Evolutionary conservation across 37 sponge, comb jelly and placozoan species (phyloP), one percentile per base, ranked within the genome.

Genomic region (Spongilla lacustris): DNA sequence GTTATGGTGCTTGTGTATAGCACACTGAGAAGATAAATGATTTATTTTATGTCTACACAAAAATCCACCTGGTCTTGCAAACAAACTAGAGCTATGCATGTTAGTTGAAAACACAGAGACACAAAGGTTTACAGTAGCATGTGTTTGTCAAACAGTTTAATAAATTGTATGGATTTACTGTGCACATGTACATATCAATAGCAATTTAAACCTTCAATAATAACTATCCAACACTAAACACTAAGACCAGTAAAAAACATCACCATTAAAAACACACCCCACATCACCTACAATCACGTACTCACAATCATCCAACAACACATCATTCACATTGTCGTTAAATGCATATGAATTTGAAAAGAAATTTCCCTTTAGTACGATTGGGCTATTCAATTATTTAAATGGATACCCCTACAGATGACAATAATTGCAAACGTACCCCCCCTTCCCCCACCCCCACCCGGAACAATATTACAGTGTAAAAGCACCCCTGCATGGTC

Each of bases 161-260:
- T 58, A 58, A 1, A 58, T 58, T 58, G 58, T 14, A 72, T 72
- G 28, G 25, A 31, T 72, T 29, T 72, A 32, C 31, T 29, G 28
- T 72, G 73, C 73, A 72, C 73, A 25, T 72, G 27, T 72, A 29
- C 73, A 72, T 72, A 32, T 72, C 30, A 33, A 32, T 32, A 72
- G 31, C 11, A 12, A 29, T 72, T 31, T 72, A 72, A 58, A 58
- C 58, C 58, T 58, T 46, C 4, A n/a, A n/a, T n/a, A n/a, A n/a
- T n/a, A 58, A 58, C 19, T 17, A 58, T 17, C 58, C 58, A 58
- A 58, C 58, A 58, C 58, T 58, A 58, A 58, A 6, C 58, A 58
- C 58, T 58, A 14, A 58, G 58, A 58, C 58, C 58, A 58, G 19
- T 58, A 46, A 46, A 46, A 46, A 46, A 46, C 58, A 58, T 14